phyloP scores from a whole-genome alignment of 2,888 invertebrate species.

The Melanophora roralis region DNA sequence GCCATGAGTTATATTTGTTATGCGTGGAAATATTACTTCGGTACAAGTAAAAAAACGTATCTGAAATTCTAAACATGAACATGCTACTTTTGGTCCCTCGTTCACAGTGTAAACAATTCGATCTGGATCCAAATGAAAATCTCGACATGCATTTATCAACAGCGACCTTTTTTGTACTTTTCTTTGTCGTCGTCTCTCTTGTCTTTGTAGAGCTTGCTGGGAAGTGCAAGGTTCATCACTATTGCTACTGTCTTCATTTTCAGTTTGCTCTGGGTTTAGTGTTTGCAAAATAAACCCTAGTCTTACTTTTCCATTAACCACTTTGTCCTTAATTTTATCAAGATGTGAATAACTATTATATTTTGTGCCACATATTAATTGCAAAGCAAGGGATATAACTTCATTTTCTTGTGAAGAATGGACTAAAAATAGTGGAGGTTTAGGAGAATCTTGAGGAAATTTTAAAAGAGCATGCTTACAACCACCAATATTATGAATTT shows the following conservation, averaged over 20 bases:
- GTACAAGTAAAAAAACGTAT: constrained; percentile 45
- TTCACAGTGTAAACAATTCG: constrained; percentile 27
- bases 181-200: not conserved
- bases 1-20: constrained; percentile 28
- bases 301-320: constrained; percentile 19
- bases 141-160: constrained; percentile 36
- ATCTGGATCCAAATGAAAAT: constrained; percentile 41
- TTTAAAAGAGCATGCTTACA: constrained; percentile 36
- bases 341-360: not conserved
- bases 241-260: constrained; percentile 26
- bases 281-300: constrained; percentile 21
- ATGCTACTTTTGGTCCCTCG: not conserved
- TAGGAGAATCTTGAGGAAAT: not conserved
- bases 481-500: constrained; percentile 32
- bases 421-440: constrained; percentile 19
- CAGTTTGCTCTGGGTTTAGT: not conserved
- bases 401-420: constrained; percentile 25
- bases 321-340: constrained; percentile 18
- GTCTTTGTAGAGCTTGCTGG: not conserved
- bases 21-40: constrained; percentile 48
- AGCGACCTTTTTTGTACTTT: not conserved
- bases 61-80: constrained; percentile 33
- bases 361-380: constrained; percentile 46
- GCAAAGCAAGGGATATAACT: constrained; percentile 33
- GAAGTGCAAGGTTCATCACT: constrained; percentile 53